phyloP scores from a whole-genome alignment of 2,113 vertebrate species.

The Oophaga pumilio region DNA sequence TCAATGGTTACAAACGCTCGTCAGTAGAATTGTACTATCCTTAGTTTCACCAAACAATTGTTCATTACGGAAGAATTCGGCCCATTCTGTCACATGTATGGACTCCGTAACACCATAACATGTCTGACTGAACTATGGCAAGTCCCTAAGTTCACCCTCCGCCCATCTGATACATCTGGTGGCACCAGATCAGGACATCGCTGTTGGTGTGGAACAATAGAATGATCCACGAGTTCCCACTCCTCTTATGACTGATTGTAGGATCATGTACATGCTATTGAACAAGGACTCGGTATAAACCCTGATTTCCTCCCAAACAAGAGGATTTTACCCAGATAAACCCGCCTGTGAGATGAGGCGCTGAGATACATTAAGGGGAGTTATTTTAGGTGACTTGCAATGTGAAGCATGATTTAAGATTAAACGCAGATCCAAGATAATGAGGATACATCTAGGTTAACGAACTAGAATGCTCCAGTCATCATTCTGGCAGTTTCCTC shows the following conservation, averaged over 20 bases:
- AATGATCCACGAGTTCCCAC: too few species aligned
- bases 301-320: slow-evolving; percentile 9
- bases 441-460: slow-evolving; percentile 54
- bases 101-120: too few species aligned
- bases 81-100: too few species aligned
- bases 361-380: slow-evolving; percentile 38
- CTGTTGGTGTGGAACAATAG: not conserved
- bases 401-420: slow-evolving; percentile 49
- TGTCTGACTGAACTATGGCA: too few species aligned
- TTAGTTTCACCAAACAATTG: too few species aligned
- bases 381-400: slow-evolving; percentile 52
- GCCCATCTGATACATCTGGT: too few species aligned
- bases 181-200: not conserved
- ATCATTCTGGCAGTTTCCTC: slow-evolving; percentile 40
- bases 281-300: not conserved
- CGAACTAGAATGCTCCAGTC: slow-evolving; percentile 39
- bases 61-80: too few species aligned
- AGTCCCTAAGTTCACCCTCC: too few species aligned
- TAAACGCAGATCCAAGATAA: slow-evolving; percentile 57
- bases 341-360: not conserved
- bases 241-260: not conserved
- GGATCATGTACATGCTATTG: not conserved
- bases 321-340: slow-evolving; percentile 3
- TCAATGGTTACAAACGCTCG: too few species aligned
- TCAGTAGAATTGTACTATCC: too few species aligned